A percentile compares a stretch with the other conserved stretches of the same genome.
phyloP scores from a whole-genome alignment of 2,797 vertebrate species.

The Sebastes minor region DNA sequence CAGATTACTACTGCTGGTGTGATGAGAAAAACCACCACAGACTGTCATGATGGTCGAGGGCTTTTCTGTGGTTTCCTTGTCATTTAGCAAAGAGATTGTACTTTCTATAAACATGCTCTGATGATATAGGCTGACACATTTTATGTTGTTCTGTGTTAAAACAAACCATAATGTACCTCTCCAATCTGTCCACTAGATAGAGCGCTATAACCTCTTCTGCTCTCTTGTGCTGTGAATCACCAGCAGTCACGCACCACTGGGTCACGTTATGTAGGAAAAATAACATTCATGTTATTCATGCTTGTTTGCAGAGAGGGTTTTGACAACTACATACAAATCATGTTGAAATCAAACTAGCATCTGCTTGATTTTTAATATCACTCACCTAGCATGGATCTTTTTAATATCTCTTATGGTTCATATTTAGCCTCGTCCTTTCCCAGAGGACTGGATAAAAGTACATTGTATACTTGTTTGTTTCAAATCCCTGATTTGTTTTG shows the following conservation, averaged over 20 bases:
- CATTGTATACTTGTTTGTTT: background rate
- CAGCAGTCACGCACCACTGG: background rate
- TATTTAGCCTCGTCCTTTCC: background rate
- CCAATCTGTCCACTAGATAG: constrained; percentile 49
- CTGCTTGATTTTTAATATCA: background rate
- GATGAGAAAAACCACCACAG: background rate
- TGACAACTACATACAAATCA: background rate
- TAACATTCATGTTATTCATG: background rate
- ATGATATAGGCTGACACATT: background rate
- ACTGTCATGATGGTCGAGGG: background rate
- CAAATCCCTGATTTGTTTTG: background rate
- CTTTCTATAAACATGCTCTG: background rate
- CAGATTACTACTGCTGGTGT: background rate
- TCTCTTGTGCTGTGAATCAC: background rate
- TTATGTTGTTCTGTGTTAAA: background rate
- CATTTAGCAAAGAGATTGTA: background rate
- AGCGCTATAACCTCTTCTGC: background rate
- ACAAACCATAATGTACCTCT: background rate
- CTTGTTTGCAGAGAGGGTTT: background rate
- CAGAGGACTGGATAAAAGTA: background rate
- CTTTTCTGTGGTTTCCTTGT: background rate
- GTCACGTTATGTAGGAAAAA: background rate
- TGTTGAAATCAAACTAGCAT: background rate
- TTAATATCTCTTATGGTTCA: constrained; percentile 14
- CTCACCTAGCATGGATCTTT: background rate